Evolutionary conservation across 2,113 vertebrate species (phyloP).

Genomic region (Ameiurus melas): DNA sequence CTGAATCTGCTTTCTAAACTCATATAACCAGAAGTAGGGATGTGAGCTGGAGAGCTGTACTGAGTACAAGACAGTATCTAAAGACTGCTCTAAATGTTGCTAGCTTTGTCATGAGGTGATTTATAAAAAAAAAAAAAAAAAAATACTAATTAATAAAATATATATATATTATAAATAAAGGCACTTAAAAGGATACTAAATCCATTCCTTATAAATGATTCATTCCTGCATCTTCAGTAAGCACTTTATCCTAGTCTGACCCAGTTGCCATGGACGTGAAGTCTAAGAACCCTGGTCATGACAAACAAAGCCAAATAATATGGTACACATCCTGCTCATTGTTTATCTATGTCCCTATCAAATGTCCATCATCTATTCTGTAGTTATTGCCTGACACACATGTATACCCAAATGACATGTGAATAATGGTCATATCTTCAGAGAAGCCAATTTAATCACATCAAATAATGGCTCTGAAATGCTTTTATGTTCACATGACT

Average conservation of each 20-base stretch:
- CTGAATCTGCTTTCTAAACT: not conserved
- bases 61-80: no score
- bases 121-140: no score
- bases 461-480: slow-evolving; percentile 9
- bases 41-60: no score
- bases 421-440: slow-evolving; percentile 9
- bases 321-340: not conserved
- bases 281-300: not conserved
- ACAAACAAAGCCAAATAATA: not conserved
- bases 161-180: no score
- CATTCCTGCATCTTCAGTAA: not conserved
- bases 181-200: not conserved
- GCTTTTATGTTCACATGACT: slow-evolving; percentile 26
- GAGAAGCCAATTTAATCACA: slow-evolving; percentile 14
- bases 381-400: slow-evolving; percentile 6
- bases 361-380: slow-evolving; percentile 1
- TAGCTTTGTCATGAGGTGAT: not conserved
- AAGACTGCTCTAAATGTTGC: not conserved
- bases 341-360: not conserved
- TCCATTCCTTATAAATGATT: not conserved
- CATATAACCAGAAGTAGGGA: not conserved
- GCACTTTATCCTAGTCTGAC: not conserved
- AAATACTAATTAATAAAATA: no score
- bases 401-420: not conserved
- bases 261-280: not conserved